Evolutionary conservation across 2,113 vertebrate species (phyloP), one percentile per base, ranked within the genome.

Genomic region (Malurus alboscapulatus): DNA sequence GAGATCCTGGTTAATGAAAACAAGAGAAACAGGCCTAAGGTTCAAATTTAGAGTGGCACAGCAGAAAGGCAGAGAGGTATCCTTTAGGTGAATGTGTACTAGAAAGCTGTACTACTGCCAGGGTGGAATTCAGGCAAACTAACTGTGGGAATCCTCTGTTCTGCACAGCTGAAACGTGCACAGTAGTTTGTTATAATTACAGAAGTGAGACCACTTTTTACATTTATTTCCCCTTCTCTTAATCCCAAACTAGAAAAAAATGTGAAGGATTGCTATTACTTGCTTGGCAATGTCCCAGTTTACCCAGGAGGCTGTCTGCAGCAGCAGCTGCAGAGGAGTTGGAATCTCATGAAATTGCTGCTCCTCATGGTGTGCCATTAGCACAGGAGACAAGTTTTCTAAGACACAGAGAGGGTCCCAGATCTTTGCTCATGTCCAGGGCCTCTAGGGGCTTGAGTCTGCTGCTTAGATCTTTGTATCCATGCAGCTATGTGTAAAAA

Each of bases 401-500:
- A 36, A 57, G 32, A 61, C 29, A 53, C 5, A 0, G 44, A 82
- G 25, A 21, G 15, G 27, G 10, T 16, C 17, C 11, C 40, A 6
- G 29, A 40, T 26, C 48, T 19, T 20, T 21, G 44, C 21, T 81
- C 29, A 8, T 3, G 7, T 32, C 20, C 13, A 6, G 9, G 17
- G 25, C 45, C 54, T 58, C 50, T 13, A 7, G 24, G 11, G 34
- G 2, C 15, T 30, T 30, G 12, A 47, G 40, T 7, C 53, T 55
- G 48, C 24, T 27, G 6, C 48, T 53, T 48, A 81, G 20, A 88
- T 40, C 9, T 12, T 44, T 1, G 1, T 42, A 38, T 15, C 14
- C 30, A 47, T 42, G 47, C 34, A 90, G 42, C 14, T 26, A 44
- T 1, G 0, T 0, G 1, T 15, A 13, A 57, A 65, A 57, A 36